Evolutionary conservation across 2,113 vertebrate species (phyloP), one percentile per base, ranked within the genome.

Genomic region (Sigmodon hispidus): DNA sequence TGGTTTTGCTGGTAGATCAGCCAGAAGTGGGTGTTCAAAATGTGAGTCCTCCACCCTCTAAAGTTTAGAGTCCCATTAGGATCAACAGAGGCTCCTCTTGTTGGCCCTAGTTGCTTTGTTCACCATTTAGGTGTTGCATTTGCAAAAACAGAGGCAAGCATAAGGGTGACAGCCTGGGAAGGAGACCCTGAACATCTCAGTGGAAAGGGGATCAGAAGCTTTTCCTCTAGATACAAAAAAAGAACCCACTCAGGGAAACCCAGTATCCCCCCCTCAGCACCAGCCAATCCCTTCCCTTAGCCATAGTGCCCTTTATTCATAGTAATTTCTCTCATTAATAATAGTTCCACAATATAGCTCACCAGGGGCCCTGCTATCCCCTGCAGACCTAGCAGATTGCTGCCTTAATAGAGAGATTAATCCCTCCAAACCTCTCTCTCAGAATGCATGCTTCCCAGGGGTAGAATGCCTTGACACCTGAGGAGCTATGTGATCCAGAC

Each of bases 1-100:
- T 90, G 97, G 97, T 97, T 98, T 81, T 55, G 80, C 84, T 13
- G 89, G 96, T 92, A 91, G 94, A 81, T 90, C 93, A 94, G 87
- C 90, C 94, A 92, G 79, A 96, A 96, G 96, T 97, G 88, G 96
- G 95, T 90, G 96, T 96, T 96, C 52, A 61, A 76, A 97, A 77
- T 63, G 86, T 22, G 1, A 29, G 63, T 77, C 88, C 70, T 91
- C 94, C 90, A 90, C 81, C 88, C 90, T 94, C 40, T 1, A 63
- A 84, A 57, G 26, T 10, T 84, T 84, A 69, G 84, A 94, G 80
- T 88, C 77, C 94, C 94, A 80, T 1, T 67, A 70, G 83, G 34
- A 59, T 91, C 45, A 50, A 96, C 94, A 96, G 96, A 97, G 95
- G 31, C 79, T 93, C 34, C 31, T 93, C 96, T 95, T 94, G n/a